These are phyloP conservation scores for Tenebrio molitor DNA, from an alignment of 1,140 invertebrate species.

Conservation along the genomic window DNA sequence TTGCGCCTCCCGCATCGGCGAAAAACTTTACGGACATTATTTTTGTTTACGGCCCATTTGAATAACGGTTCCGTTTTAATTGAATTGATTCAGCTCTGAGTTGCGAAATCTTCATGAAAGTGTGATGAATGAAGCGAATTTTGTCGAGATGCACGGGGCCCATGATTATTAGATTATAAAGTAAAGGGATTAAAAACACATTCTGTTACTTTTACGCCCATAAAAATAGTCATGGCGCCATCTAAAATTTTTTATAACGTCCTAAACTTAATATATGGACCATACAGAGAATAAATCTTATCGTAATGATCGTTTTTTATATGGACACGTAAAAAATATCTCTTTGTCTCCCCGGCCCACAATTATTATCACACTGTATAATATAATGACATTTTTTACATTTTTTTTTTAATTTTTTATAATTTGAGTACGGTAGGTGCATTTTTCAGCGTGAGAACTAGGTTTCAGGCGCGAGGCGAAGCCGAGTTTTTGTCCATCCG, in stretches of 20 bases:
- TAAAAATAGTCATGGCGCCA: constrained; percentile 3
- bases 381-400: too few species aligned
- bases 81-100: background rate
- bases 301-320: background rate
- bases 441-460: too few species aligned
- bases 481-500: too few species aligned
- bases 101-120: background rate
- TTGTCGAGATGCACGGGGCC: background rate
- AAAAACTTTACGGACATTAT: background rate
- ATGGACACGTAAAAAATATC: background rate
- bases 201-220: background rate
- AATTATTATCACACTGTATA: too few species aligned
- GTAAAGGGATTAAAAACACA: background rate
- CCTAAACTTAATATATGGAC: background rate
- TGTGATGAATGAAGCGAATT: background rate
- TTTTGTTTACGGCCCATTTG: constrained; percentile 7
- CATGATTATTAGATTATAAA: constrained; percentile 3
- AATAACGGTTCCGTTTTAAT: background rate
- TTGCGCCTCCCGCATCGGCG: too few species aligned
- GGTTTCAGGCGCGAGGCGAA: too few species aligned
- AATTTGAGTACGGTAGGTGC: too few species aligned
- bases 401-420: too few species aligned
- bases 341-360: too few species aligned
- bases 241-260: constrained; percentile 8
- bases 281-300: background rate